Evolutionary conservation across 2,113 vertebrate genomes (phyloP).

Genomic region (Ptychochromis oligacanthus): DNA sequence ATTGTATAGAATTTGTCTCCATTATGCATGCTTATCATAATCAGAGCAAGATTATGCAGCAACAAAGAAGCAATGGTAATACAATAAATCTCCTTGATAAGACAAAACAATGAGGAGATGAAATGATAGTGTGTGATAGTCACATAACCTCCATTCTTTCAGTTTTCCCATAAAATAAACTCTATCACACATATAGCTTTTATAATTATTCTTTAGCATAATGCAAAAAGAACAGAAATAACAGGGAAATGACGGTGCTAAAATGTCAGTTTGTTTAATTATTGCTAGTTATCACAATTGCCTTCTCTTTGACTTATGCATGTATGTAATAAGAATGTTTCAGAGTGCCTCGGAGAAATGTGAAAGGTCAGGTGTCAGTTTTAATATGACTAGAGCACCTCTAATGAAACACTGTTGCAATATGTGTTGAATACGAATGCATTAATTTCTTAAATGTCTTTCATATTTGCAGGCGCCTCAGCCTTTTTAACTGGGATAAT

Average conservation of each 20-base stretch:
- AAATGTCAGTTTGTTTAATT: conserved; percentile 83
- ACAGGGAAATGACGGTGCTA: conserved; percentile 50
- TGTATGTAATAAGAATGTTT: conserved; percentile 84
- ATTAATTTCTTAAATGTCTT: conserved; percentile 88
- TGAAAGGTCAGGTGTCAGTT: conserved; percentile 89
- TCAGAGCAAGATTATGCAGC: conserved; percentile 72
- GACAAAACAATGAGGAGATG: conserved; percentile 45
- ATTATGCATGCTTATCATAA: conserved; percentile 78
- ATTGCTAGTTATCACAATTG: conserved; percentile 84
- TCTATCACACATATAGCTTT: conserved; percentile 20
- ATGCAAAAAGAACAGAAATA: conserved; percentile 45
- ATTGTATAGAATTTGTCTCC: conserved; percentile 72
- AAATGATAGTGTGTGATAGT: conserved; percentile 35
- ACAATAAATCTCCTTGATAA: conserved; percentile 65
- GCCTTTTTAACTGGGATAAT: conserved; percentile 86
- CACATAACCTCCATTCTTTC: conserved; percentile 31
- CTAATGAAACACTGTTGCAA: conserved; percentile 85
- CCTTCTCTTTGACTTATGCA: conserved; percentile 83
- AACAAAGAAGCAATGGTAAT: conserved; percentile 63
- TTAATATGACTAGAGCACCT: conserved; percentile 81
- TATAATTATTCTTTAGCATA: conserved; percentile 13
- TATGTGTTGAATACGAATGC: conserved; percentile 86
- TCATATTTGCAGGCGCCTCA: conserved; percentile 80
- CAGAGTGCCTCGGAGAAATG: conserved; percentile 79
- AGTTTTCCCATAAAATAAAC: conserved; percentile 20